Evolutionary conservation across 53 echinoderm and acorn worm genomes (phyloP).

Genomic region (Arbacia lixula): DNA sequence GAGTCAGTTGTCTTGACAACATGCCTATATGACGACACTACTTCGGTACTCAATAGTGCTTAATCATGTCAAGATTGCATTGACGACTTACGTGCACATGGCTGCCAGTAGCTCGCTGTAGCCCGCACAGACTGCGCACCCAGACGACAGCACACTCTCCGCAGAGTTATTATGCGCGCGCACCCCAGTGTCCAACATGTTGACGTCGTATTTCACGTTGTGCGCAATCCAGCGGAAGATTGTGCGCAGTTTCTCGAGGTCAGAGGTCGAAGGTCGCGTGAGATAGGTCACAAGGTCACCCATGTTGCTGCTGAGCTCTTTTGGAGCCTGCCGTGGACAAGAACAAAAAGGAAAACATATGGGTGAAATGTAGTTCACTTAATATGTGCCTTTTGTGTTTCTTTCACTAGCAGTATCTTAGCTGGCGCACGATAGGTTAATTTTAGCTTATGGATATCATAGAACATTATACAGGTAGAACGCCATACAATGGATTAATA

Average conservation of each 20-base stretch:
- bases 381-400: not conserved
- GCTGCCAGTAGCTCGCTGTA: slow-evolving; percentile 26
- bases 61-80: not conserved
- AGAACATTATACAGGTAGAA: no score
- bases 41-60: no score
- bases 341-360: not conserved
- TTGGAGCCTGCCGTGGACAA: slow-evolving; percentile 28
- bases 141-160: slow-evolving; percentile 31
- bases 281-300: slow-evolving; percentile 48
- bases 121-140: slow-evolving; percentile 52
- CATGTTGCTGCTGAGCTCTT: slow-evolving; percentile 15
- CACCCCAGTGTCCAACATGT: not conserved
- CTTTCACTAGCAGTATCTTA: no score
- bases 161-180: slow-evolving; percentile 35
- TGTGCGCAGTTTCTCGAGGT: slow-evolving; percentile 52
- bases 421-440: no score
- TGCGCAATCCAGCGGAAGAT: slow-evolving; percentile 63
- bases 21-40: no score
- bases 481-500: no score
- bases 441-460: no score
- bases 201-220: slow-evolving; percentile 57
- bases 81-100: slow-evolving; percentile 62
- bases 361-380: not conserved
- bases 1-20: no score
- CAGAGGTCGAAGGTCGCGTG: slow-evolving; percentile 26